Percentiles rank a stretch among this genome's conserved stretches.
These are phyloP conservation scores for Pandemis corylana DNA, from an alignment of 2,888 invertebrate genomes.

Conservation along the genomic window DNA sequence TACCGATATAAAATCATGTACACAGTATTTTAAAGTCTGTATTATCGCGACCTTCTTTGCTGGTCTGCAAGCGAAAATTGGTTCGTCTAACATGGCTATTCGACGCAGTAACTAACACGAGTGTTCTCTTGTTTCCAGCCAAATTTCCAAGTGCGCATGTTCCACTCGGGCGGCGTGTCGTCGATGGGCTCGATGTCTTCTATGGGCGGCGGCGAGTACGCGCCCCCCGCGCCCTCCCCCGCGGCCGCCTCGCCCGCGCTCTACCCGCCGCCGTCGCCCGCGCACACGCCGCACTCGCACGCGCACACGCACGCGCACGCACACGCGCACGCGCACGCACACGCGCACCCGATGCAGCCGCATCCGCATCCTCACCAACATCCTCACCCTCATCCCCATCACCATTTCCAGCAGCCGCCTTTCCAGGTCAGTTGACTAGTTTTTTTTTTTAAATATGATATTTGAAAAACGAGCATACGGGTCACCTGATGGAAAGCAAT, in stretches of 20 bases:
- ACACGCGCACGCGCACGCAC: conserved; percentile 67
- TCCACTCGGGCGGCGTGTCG: conserved; percentile 69
- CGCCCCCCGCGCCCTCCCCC: conserved; percentile 73
- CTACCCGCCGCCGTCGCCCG: conserved; percentile 80
- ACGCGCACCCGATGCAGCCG: conserved; percentile 54
- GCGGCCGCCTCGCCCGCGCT: conserved; percentile 79
- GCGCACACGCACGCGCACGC: conserved; percentile 50
- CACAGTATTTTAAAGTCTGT: too few relatives aligned
- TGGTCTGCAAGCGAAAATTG: too few relatives aligned
- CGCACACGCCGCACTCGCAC: conserved; percentile 78
- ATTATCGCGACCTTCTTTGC: too few relatives aligned
- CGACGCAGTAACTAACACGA: too few relatives aligned
- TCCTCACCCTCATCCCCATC: conserved; percentile 46
- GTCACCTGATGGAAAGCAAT: too few relatives aligned
- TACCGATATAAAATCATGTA: too few relatives aligned
- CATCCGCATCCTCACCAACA: conserved; percentile 48
- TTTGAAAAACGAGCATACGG: too few relatives aligned
- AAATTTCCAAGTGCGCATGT: conserved; percentile 87
- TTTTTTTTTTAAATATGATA: too few relatives aligned
- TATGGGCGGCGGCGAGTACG: conserved; percentile 61
- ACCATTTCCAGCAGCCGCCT: conserved; percentile 78
- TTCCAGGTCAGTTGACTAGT: conserved; percentile 64
- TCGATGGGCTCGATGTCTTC: conserved; percentile 58
- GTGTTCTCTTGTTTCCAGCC: conserved; percentile 24
- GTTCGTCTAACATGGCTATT: too few relatives aligned